Percentiles rank a stretch among this genome's conserved stretches.
These are phyloP conservation scores for Brachyopa scutellaris DNA, from an alignment of 2,888 invertebrate genomes.

Conservation along the genomic window DNA sequence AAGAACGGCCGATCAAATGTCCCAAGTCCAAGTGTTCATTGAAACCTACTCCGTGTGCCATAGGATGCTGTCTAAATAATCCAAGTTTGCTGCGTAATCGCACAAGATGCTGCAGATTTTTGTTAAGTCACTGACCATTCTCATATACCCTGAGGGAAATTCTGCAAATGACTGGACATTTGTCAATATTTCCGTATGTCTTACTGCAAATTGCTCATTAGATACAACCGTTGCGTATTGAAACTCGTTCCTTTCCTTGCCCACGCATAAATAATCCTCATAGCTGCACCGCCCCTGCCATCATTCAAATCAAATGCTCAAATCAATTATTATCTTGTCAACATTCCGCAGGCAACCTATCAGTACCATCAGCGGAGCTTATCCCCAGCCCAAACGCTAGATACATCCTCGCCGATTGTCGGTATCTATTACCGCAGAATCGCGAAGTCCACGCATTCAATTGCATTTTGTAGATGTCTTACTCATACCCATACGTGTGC, in stretches of 20 bases:
- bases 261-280: slow-evolving; percentile 33
- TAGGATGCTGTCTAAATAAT: no score
- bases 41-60: no score
- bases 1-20: no score
- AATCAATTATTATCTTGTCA: slow-evolving; percentile 67
- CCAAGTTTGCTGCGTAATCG: no score
- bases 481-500: not conserved
- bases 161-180: no score
- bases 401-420: slow-evolving; percentile 39
- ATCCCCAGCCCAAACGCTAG: slow-evolving; percentile 20
- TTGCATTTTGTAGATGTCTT: not conserved
- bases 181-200: no score
- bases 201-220: not conserved
- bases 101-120: no score
- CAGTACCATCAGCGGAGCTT: not conserved
- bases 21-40: no score
- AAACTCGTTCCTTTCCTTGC: no score
- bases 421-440: slow-evolving; percentile 6
- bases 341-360: slow-evolving; percentile 45
- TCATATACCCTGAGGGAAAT: no score
- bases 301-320: slow-evolving; percentile 36
- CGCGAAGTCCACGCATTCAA: not conserved
- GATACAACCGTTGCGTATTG: not conserved
- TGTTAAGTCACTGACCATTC: no score
- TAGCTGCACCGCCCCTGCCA: slow-evolving; percentile 43